Base-by-base conservation (phyloP, 2,797 vertebrate genomes). In the Sebastes melanostomus region DNA sequence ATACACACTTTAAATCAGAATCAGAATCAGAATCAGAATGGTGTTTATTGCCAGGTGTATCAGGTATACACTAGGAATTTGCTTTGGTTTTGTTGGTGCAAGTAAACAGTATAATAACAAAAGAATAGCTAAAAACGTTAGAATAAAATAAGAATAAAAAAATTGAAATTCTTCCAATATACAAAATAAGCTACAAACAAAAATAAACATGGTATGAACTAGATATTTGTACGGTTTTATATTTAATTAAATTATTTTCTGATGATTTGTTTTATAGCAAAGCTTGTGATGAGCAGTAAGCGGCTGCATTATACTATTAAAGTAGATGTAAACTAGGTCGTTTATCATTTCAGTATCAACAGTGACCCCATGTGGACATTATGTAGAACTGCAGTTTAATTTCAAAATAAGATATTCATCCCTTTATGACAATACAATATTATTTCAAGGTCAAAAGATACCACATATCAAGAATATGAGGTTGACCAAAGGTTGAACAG, bases 321-420 rank as follows among this genome's bases (percentile, higher is more conserved):
- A 34, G 38, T 13, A 10, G 4, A 55, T 1, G 16, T 3, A 18
- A 1, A 3, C 30, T 52, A 16, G 12, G 46, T 5, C 2, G 30
- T 59, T 60, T 12, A 20, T 30, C 32, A 88, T 91, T 86, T 68
- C 9, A 74, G 3, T 52, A 14, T 36, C 80, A 91, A 87, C 81
- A 91, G 72, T 54, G 92, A 65, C 89, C 27, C 42, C 86, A 6
- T 38, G 78, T 79, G 93, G 89, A 29, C 25, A 46, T 3, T 3
- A 36, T 14, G 20, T 4, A 18, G 50, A 82, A 63, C n/a, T 56
- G 7, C 62, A 1, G 6, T 24, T 55, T 13, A 12, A 34, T 66
- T 29, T 59, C 1, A 60, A 69, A 78, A 55, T 38, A 50, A 5
- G 4, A 58, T 24, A 55, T 18, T 73, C 2, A 1, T n/a, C 8